Percentiles rank a stretch among this genome's conserved stretches.
phyloP scores from a whole-genome alignment of 2,888 invertebrate species.

The Bombylius discolor region DNA sequence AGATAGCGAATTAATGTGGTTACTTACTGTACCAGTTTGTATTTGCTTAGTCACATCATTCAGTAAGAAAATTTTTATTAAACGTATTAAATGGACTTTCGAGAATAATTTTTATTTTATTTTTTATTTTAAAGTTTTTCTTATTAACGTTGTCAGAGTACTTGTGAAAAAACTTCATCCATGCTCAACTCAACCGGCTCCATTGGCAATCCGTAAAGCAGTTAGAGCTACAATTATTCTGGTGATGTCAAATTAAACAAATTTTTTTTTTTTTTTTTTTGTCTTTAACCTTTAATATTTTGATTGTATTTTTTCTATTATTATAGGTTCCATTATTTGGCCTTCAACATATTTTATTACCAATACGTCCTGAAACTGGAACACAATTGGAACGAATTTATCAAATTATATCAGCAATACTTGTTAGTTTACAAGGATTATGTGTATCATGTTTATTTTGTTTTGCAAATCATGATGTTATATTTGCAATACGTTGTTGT shows the following conservation, averaged over 20 bases:
- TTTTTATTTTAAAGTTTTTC: conserved; percentile 40
- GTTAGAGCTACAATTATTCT: conserved; percentile 58
- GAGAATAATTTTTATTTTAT: background rate
- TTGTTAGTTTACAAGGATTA: conserved; percentile 60
- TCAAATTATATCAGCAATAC: conserved; percentile 50
- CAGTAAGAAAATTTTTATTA: conserved; percentile 33
- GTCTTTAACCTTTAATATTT: background rate
- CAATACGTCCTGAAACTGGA: conserved; percentile 48
- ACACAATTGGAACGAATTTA: conserved; percentile 46
- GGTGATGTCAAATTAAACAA: conserved; percentile 27
- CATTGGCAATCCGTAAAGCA: conserved; percentile 48
- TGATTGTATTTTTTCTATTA: background rate
- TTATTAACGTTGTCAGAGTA: conserved; percentile 52
- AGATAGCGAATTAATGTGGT: conserved; percentile 48
- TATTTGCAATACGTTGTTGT: conserved; percentile 39
- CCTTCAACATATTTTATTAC: conserved; percentile 56
- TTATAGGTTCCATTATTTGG: conserved; percentile 57
- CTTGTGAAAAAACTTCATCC: conserved; percentile 51
- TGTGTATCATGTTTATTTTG: conserved; percentile 59
- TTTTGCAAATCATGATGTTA: conserved; percentile 64
- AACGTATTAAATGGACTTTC: too few relatives aligned
- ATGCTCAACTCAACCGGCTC: conserved; percentile 46
- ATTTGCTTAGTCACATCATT: conserved; percentile 46
- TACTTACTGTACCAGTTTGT: conserved; percentile 48
- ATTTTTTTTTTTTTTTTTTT: background rate